Conservation (phyloP, 2,888 invertebrate genomes). For the Cantharis nigra region DNA sequence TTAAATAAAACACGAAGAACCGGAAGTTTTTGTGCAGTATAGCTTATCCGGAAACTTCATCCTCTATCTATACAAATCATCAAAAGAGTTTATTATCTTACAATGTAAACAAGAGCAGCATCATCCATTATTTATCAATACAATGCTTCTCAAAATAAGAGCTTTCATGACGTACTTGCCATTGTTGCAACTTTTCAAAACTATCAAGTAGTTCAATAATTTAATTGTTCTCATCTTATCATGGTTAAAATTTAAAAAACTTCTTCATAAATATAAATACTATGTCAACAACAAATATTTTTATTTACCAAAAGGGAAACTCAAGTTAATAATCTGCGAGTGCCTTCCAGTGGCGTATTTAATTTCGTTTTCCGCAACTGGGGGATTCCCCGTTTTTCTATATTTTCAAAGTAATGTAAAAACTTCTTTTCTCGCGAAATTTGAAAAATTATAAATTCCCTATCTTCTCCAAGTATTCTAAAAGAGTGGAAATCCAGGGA, state of each 20-base stretch:
- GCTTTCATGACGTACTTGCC: background rate
- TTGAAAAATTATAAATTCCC: no score
- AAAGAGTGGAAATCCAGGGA: no score
- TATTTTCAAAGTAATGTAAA: no score
- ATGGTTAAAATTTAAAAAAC: background rate
- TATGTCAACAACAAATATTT: background rate
- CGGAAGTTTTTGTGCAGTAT: conserved; percentile 3
- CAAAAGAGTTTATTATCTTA: conserved; percentile 8
- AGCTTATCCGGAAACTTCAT: conserved; percentile 15
- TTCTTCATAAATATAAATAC: background rate
- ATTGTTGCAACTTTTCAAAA: background rate
- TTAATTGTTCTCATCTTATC: background rate
- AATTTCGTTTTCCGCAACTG: no score
- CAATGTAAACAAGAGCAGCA: background rate
- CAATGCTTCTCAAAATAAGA: background rate
- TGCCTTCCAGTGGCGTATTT: no score
- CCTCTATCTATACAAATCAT: conserved; percentile 13
- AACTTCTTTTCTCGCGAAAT: no score
- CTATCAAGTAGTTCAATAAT: background rate
- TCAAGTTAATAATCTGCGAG: background rate
- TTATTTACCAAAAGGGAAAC: background rate
- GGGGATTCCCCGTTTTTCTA: no score
- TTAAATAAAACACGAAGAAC: conserved; percentile 10
- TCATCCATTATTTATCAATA: background rate
- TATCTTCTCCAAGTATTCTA: no score